Conservation (phyloP, 2,888 invertebrate genomes). For the Uropetala carovei region DNA sequence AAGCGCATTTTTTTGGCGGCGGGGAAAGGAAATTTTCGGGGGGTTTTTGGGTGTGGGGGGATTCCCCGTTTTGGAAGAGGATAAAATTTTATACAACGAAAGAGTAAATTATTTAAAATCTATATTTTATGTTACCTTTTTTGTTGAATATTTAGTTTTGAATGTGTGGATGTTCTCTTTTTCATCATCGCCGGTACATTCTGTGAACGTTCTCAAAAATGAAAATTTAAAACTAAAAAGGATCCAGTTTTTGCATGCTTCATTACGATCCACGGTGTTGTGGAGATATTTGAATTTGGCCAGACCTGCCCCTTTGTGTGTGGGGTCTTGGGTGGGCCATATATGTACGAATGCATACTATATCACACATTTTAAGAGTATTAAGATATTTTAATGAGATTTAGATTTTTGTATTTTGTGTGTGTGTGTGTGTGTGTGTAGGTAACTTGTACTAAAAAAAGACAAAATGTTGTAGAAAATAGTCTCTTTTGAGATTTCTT, state of each 20-base stretch:
- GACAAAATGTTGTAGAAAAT: constrained; percentile 66
- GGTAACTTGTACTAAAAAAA: constrained; percentile 65
- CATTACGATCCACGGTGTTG: constrained; percentile 65
- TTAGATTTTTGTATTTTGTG: constrained; percentile 69
- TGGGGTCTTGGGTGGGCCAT: constrained; percentile 21
- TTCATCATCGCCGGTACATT: constrained; percentile 62
- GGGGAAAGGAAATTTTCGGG: constrained; percentile 35
- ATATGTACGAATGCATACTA: constrained; percentile 64
- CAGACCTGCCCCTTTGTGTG: constrained; percentile 2
- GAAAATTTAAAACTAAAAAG: constrained; percentile 22
- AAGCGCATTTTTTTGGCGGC: constrained; percentile 45
- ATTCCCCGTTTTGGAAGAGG: constrained; percentile 66
- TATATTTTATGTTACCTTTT: constrained; percentile 69
- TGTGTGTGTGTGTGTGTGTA: constrained; percentile 68
- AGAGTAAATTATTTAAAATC: constrained; percentile 69
- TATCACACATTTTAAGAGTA: constrained; percentile 70
- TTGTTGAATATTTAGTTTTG: constrained; percentile 69
- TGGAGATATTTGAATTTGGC: constrained; percentile 30
- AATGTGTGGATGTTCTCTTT: constrained; percentile 66
- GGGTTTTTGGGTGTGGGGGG: too few relatives aligned
- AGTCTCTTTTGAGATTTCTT: constrained; percentile 65
- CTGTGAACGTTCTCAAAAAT: constrained; percentile 60
- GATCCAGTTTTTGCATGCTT: constrained; percentile 65
- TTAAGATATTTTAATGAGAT: constrained; percentile 70
- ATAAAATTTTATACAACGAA: constrained; percentile 69